Percentiles rank a stretch among this genome's conserved stretches.
These are phyloP conservation scores for Limnephilus rhombicus DNA, from an alignment of 2,888 invertebrate genomes.

Conservation along the genomic window DNA sequence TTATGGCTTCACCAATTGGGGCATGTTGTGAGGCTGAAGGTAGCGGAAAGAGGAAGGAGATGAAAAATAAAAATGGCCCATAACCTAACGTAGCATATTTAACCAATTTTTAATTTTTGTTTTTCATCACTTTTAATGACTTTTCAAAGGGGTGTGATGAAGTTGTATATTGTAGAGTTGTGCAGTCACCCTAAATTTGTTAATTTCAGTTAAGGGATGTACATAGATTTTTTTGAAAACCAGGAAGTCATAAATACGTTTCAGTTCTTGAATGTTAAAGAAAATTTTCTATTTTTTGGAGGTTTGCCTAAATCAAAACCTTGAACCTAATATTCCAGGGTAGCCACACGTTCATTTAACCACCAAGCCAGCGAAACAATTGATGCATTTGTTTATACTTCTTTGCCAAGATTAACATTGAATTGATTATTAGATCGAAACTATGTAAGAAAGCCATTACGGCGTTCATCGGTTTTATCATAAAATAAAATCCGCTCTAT, in stretches of 20 bases:
- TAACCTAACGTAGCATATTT: no score
- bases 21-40: no score
- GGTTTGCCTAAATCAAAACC: background rate
- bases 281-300: background rate
- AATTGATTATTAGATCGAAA: background rate
- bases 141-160: no score
- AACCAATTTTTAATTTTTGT: no score
- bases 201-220: background rate
- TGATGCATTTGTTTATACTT: background rate
- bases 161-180: no score
- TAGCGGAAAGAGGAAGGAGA: no score
- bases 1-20: no score
- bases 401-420: background rate
- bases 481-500: background rate
- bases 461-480: background rate
- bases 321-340: background rate
- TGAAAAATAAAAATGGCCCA: no score
- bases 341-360: background rate
- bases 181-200: background rate
- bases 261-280: no score
- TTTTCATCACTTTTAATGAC: no score
- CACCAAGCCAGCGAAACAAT: background rate
- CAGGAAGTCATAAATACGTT: no score
- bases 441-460: background rate
- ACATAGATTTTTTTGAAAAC: no score